A percentile compares a stretch with the other conserved stretches of the same genome.
phyloP scores from a whole-genome alignment of 2,888 invertebrate species.

The Parnassius glacialis region DNA sequence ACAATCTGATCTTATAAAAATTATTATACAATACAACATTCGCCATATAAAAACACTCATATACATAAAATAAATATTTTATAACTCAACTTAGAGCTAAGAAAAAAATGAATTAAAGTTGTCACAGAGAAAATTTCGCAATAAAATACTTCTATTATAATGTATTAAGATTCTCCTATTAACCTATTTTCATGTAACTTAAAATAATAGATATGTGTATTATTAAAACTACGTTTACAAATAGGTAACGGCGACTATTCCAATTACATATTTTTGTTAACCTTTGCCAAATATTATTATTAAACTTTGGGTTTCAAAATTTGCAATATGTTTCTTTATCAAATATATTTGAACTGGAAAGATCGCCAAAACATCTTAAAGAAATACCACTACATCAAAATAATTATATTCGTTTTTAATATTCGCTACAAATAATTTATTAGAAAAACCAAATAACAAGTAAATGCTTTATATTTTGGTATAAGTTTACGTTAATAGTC shows the following conservation, averaged over 20 bases:
- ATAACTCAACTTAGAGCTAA: no score
- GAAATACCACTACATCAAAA: conserved; percentile 8
- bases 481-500: conserved; percentile 34
- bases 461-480: conserved; percentile 67
- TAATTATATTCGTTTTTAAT: conserved; percentile 8
- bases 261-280: no score
- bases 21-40: no score
- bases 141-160: conserved; percentile 3
- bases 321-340: no score
- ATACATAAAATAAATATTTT: no score
- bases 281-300: no score
- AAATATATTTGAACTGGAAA: neutral
- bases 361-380: neutral
- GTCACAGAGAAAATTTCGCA: conserved; percentile 3
- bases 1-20: no score
- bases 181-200: conserved; percentile 20
- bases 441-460: conserved; percentile 34
- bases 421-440: conserved; percentile 34
- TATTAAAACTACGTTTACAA: conserved; percentile 17
- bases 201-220: conserved; percentile 25
- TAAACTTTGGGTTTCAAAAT: no score
- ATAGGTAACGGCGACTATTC: conserved; percentile 1
- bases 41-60: no score
- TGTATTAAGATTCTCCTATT: conserved; percentile 3
- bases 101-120: neutral